Percentiles rank a stretch among this genome's conserved stretches.
Conservation (phyloP, 64 coral and sea anemone species). For the Montipora capricornis region DNA sequence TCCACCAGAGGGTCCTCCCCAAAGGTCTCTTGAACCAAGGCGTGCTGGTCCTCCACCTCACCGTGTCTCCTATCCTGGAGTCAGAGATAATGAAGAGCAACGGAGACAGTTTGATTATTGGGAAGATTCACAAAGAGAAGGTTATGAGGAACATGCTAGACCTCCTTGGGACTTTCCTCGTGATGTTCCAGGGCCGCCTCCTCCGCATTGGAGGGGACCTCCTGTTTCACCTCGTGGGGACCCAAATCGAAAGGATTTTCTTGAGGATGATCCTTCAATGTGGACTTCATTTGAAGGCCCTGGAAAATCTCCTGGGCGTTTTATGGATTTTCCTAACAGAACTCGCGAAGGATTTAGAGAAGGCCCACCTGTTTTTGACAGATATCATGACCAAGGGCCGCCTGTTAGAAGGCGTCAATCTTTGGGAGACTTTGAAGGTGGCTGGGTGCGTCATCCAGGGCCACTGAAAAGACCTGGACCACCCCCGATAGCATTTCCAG, state of each 20-base stretch:
- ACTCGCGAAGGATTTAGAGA: conserved; percentile 41
- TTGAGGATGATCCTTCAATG: conserved; percentile 68
- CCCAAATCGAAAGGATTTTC: conserved; percentile 60
- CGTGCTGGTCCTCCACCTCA: neutral
- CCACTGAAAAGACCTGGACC: conserved; percentile 47
- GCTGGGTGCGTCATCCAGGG: conserved; percentile 15
- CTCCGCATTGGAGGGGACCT: conserved; percentile 22
- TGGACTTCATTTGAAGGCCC: conserved; percentile 78
- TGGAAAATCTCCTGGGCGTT: conserved; percentile 44
- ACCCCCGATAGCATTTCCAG: conserved; percentile 19
- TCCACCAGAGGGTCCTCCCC: neutral
- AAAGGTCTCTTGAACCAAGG: conserved; percentile 24
- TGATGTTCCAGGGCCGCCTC: conserved; percentile 28
- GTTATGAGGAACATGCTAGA: conserved; percentile 22
- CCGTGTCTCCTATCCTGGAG: neutral
- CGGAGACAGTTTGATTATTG: conserved; percentile 40
- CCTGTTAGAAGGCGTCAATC: conserved; percentile 38
- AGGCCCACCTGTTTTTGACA: conserved; percentile 13
- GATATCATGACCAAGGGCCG: conserved; percentile 12
- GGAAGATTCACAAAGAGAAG: conserved; percentile 43
- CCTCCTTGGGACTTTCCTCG: conserved; percentile 28
- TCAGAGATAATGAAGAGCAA: conserved; percentile 1
- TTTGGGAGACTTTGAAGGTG: conserved; percentile 31
- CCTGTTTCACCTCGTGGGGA: conserved; percentile 32
- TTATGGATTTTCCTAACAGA: conserved; percentile 26